Conservation (phyloP, 2,797 vertebrate species). For the Perdix hodgsoniae region DNA sequence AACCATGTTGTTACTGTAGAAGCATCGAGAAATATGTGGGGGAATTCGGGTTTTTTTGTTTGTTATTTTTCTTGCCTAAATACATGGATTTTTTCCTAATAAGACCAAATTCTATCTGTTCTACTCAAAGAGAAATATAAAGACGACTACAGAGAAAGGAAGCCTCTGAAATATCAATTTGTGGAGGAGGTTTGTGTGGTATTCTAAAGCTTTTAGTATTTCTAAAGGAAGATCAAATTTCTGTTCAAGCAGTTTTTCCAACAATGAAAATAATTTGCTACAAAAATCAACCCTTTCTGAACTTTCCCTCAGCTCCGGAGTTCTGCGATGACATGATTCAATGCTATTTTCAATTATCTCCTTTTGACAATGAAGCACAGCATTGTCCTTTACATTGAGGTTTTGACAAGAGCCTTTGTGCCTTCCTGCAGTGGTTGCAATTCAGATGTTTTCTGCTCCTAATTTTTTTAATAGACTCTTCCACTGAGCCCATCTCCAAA, state of each 20-base stretch:
- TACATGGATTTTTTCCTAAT: neutral
- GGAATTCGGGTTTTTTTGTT: no score
- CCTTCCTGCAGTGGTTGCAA: neutral
- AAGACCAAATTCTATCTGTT: neutral
- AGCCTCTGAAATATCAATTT: neutral
- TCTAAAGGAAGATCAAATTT: slow-evolving; percentile 46
- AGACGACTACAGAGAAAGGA: neutral
- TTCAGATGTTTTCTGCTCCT: slow-evolving; percentile 22
- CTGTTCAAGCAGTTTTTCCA: neutral
- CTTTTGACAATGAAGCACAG: slow-evolving; percentile 28
- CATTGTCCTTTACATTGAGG: neutral
- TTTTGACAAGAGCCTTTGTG: neutral
- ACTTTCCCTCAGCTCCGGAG: neutral
- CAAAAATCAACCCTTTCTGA: neutral
- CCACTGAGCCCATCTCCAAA: neutral
- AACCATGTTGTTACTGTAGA: neutral
- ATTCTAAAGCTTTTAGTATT: slow-evolving; percentile 26
- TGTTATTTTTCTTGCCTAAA: neutral
- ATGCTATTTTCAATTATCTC: slow-evolving; percentile 43
- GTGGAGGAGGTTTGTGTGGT: neutral
- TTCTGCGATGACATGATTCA: slow-evolving; percentile 21
- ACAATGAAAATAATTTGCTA: slow-evolving; percentile 39
- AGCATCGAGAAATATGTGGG: neutral
- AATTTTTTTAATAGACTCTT: slow-evolving; percentile 45
- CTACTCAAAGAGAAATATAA: neutral